phyloP scores from a whole-genome alignment of 2,888 invertebrate genomes.

The Byasa hedistus region DNA sequence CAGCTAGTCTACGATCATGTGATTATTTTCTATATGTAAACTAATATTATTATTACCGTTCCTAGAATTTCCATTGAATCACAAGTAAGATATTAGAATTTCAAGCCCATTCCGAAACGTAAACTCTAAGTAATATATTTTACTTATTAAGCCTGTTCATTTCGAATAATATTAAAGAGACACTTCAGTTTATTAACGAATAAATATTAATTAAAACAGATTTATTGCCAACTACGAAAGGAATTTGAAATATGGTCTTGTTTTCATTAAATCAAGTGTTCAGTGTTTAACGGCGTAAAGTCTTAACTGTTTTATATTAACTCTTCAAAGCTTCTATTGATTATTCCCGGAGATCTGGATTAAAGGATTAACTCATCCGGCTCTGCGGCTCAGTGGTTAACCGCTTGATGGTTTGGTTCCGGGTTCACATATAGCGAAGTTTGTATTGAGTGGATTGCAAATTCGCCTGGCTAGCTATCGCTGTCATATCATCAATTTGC shows the following conservation, averaged over 20 bases:
- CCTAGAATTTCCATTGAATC: slow-evolving; percentile 1
- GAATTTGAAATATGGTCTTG: slow-evolving; percentile 6
- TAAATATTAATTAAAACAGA: slow-evolving; percentile 25
- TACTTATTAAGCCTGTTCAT: slow-evolving; percentile 14
- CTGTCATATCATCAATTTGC: no score
- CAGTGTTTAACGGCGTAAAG: background rate
- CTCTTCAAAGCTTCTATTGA: background rate
- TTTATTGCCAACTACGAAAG: slow-evolving; percentile 9
- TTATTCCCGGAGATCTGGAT: background rate
- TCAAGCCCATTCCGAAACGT: slow-evolving; percentile 5
- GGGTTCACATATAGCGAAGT: no score
- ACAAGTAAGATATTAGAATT: slow-evolving; percentile 8
- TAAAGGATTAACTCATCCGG: background rate
- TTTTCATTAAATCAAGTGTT: slow-evolving; percentile 6
- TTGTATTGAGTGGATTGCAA: no score
- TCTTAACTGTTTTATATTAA: slow-evolving; percentile 1
- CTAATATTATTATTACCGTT: no score
- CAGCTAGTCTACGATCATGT: no score
- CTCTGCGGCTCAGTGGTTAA: no score
- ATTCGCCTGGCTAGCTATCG: no score
- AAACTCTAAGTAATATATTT: slow-evolving; percentile 10
- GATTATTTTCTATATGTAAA: no score
- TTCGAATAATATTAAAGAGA: slow-evolving; percentile 17
- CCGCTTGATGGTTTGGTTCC: no score
- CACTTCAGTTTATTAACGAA: slow-evolving; percentile 17